Conservation (phyloP, 2,888 invertebrate species). For the Cylloceria caligata region DNA sequence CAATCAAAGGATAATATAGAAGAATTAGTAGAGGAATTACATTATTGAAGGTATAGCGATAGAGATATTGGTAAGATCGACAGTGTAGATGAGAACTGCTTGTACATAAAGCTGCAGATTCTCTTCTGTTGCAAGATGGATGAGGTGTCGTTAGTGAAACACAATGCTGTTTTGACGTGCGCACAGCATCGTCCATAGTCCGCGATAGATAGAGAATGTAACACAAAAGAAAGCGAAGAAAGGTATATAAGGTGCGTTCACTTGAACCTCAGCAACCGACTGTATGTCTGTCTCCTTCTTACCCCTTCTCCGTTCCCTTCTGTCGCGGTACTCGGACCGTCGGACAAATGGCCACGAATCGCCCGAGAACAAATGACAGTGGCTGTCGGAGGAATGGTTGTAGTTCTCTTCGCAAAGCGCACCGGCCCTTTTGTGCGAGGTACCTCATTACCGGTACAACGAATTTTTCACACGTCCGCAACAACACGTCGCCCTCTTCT, state of each 20-base stretch:
- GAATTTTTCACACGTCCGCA: conserved; percentile 80
- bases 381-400: conserved; percentile 69
- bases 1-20: not conserved
- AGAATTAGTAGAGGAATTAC: too few species aligned
- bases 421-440: conserved; percentile 79
- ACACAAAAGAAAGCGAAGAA: conserved; percentile 63
- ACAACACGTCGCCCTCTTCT: conserved; percentile 28
- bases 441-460: conserved; percentile 81
- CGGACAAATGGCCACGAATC: conserved; percentile 82
- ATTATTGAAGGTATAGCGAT: not conserved
- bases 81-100: conserved; percentile 5
- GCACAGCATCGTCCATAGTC: conserved; percentile 46
- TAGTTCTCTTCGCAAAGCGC: conserved; percentile 59
- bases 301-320: not conserved
- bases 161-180: conserved; percentile 83
- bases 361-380: conserved; percentile 83
- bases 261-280: conserved; percentile 24
- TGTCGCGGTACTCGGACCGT: conserved; percentile 71
- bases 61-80: conserved; percentile 18
- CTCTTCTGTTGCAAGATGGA: conserved; percentile 58
- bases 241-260: conserved; percentile 54
- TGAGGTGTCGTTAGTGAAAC: conserved; percentile 78
- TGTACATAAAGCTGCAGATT: conserved; percentile 50
- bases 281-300: conserved; percentile 17
- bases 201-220: conserved; percentile 46